Conservation (phyloP, 2,888 invertebrate genomes). For the Rhamphomyia laevipes region DNA sequence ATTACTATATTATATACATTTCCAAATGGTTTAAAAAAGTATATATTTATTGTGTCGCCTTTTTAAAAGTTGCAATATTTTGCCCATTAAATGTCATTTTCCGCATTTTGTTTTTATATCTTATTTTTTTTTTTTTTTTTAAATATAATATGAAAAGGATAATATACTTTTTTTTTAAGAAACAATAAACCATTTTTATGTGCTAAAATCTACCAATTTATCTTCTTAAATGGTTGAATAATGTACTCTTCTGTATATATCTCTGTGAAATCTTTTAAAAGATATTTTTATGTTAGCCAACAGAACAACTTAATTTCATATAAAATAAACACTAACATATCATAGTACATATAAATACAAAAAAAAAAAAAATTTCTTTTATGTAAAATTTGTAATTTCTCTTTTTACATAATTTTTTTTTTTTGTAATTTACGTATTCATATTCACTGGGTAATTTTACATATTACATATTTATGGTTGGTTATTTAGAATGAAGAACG, state of each 20-base stretch:
- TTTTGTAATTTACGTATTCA: no score
- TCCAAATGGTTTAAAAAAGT: no score
- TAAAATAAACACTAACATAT: neutral
- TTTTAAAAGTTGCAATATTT: no score
- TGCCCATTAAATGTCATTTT: neutral
- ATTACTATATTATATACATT: no score
- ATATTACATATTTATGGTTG: no score
- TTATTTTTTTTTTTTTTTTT: neutral
- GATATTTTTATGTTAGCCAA: neutral
- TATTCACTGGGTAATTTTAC: no score
- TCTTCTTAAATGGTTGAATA: slow-evolving; percentile 1
- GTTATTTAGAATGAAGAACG: no score
- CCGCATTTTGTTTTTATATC: neutral
- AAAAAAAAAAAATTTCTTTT: neutral
- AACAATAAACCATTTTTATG: slow-evolving; percentile 1
- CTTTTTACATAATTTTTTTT: no score
- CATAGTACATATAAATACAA: neutral
- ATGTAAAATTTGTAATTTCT: neutral
- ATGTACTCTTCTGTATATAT: neutral
- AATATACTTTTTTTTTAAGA: neutral
- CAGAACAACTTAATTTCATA: neutral
- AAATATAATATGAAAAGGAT: no score
- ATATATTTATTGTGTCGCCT: no score
- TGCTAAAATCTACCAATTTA: slow-evolving; percentile 1
- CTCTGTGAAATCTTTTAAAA: slow-evolving; percentile 1